These are phyloP conservation scores for Drepana arcuata DNA, from an alignment of 1,140 invertebrate genomes.

Conservation along the genomic window DNA sequence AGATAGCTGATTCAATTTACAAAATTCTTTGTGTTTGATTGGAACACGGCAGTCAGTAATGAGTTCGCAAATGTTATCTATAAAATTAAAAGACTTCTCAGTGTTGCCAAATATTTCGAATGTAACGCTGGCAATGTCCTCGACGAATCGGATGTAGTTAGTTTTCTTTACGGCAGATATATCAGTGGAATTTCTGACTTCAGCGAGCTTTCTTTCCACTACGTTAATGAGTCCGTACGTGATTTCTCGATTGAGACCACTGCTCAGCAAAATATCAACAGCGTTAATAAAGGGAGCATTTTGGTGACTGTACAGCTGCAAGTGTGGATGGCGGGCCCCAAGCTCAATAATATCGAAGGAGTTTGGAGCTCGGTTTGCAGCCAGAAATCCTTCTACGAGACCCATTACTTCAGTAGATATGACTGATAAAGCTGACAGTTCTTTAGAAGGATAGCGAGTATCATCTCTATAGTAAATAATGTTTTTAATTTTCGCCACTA, in stretches of 20 bases:
- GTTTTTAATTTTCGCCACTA: conserved; percentile 63
- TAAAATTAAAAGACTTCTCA: conserved; percentile 53
- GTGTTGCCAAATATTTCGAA: conserved; percentile 66
- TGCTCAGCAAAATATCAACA: conserved; percentile 62
- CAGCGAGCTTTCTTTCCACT: conserved; percentile 61
- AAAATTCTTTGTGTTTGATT: conserved; percentile 64
- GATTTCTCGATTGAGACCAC: conserved; percentile 64
- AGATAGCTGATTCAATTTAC: conserved; percentile 58
- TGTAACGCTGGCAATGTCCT: conserved; percentile 63
- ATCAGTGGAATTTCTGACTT: conserved; percentile 51
- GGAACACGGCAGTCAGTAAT: conserved; percentile 60
- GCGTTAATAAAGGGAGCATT: conserved; percentile 65
- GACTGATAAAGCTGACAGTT: conserved; percentile 54
- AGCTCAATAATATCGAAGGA: conserved; percentile 63
- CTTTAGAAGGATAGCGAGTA: conserved; percentile 54
- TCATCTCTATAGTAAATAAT: conserved; percentile 54
- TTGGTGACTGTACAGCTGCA: conserved; percentile 62
- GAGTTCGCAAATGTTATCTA: conserved; percentile 59
- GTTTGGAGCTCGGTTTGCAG: conserved; percentile 57
- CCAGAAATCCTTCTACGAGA: conserved; percentile 60
- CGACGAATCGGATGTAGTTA: conserved; percentile 63
- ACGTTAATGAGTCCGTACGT: conserved; percentile 66
- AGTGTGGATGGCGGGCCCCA: conserved; percentile 50
- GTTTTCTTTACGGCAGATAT: conserved; percentile 57
- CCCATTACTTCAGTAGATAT: conserved; percentile 65